Evolutionary conservation across 2,797 vertebrate species (phyloP).

Genomic region (Lepidocolaptes lacrymiger): DNA sequence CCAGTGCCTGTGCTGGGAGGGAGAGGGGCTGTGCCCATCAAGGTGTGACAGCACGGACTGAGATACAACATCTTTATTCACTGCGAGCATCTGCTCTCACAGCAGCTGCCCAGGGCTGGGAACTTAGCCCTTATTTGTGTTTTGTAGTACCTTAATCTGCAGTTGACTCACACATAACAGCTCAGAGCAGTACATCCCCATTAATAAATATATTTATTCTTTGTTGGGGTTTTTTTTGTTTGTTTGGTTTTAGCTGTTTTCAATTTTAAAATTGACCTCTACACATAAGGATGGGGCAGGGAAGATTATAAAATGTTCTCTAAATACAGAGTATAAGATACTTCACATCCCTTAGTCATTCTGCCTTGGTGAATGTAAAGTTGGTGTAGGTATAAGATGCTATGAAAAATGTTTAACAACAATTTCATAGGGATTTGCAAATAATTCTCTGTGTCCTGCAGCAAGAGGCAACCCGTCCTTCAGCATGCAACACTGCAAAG

Average conservation of each 20-base stretch:
- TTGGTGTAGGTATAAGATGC: background rate
- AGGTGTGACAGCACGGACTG: accelerated
- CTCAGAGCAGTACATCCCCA: background rate
- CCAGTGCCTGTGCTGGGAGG: background rate
- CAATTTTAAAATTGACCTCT: background rate
- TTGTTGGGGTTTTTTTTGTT: background rate
- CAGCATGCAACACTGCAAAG: background rate
- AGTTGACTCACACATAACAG: background rate
- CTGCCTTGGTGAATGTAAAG: accelerated
- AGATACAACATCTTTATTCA: background rate
- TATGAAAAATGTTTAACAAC: background rate
- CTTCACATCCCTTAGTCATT: background rate
- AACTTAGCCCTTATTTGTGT: background rate
- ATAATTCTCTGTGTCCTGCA: background rate
- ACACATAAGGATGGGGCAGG: accelerated
- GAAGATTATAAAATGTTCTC: background rate
- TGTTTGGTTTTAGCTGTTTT: background rate
- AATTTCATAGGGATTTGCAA: background rate
- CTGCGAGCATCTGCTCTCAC: accelerated
- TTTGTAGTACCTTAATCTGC: background rate
- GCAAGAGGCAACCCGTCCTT: background rate
- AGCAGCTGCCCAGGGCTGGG: accelerated
- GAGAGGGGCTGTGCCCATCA: background rate
- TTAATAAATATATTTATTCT: background rate
- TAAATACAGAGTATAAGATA: no score